phyloP scores from a whole-genome alignment of 2,113 vertebrate genomes.

The Muntiacus reevesi region DNA sequence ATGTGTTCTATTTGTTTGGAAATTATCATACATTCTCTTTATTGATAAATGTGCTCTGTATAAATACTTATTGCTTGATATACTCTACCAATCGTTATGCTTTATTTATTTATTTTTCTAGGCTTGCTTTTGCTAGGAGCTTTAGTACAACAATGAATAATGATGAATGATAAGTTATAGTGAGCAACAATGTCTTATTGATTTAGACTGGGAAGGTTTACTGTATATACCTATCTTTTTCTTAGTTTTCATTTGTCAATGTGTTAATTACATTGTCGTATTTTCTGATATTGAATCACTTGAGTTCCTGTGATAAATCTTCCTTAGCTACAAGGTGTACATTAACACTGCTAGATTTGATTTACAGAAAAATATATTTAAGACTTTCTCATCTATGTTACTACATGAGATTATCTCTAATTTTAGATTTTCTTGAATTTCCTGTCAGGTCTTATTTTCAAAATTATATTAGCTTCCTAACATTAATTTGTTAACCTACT shows the following conservation, averaged over 20 bases:
- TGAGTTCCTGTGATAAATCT: background rate
- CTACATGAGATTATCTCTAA: background rate
- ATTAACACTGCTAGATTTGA: background rate
- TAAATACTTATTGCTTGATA: background rate
- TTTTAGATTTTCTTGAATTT: background rate
- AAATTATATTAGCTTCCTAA: background rate
- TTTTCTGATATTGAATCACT: background rate
- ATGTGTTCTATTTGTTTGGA: background rate
- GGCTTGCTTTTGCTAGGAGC: background rate
- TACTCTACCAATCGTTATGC: background rate
- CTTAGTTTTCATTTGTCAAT: background rate
- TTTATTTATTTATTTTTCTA: constrained; percentile 10
- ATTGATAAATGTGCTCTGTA: background rate
- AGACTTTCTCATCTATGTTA: background rate
- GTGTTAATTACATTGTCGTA: background rate
- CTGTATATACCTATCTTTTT: background rate
- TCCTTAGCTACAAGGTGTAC: background rate
- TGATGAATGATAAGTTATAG: background rate
- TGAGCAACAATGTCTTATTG: background rate
- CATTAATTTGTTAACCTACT: background rate
- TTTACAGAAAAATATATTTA: background rate
- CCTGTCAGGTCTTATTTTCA: background rate
- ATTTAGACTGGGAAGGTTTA: background rate
- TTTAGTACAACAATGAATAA: background rate
- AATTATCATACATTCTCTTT: background rate